Evolutionary conservation across 2,888 invertebrate species (phyloP), one percentile per base, ranked within the genome.

Genomic region (Ephialtes manifestator): DNA sequence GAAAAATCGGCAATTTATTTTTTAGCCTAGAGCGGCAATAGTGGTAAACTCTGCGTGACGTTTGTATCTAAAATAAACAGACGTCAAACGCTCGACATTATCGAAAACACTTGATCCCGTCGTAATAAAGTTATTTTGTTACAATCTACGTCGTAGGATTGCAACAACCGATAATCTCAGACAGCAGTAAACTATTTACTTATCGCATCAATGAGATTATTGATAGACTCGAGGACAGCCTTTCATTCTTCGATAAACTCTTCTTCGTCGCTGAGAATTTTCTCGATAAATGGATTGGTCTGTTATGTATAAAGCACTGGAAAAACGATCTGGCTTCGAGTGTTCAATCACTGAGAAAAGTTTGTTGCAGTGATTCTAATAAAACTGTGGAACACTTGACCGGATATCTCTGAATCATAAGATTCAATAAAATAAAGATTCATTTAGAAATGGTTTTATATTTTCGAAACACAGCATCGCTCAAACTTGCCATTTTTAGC

Each of bases 81-180:
- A n/a, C n/a, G n/a, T 81, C 39, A 63, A 74, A 39, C 43, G 74
- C 24, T 7, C 70, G 48, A 53, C 39, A 15, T 15, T 13, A 11
- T 20, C 13, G 8, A 48, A 67, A 48, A 46, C 48, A 46, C 24
- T 67, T 39, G 63, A 65, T 67, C 20, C 8, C 46, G 3, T 3
- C 2, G 46, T 15, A 28, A 67, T 67, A 67, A 67, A 46, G 24
- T 28, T 24, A 48, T 24, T 67, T 67, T 48, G 67, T 67, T 67
- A 18, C 46, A 4, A 48, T 48, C 28, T 15, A 28, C 67, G 48
- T 46, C 48, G 46, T 24, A 10, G 20, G 43, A 39, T 43, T 65
- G 43, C 18, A 43, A 39, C 43, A 43, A 65, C 20, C 18, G 11
- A 11, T 4, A 39, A 39, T 8, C 5, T 39, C 35, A 60, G 35